Evolutionary conservation across 2,888 invertebrate species (phyloP).

Genomic region (Ephialtes manifestator): DNA sequence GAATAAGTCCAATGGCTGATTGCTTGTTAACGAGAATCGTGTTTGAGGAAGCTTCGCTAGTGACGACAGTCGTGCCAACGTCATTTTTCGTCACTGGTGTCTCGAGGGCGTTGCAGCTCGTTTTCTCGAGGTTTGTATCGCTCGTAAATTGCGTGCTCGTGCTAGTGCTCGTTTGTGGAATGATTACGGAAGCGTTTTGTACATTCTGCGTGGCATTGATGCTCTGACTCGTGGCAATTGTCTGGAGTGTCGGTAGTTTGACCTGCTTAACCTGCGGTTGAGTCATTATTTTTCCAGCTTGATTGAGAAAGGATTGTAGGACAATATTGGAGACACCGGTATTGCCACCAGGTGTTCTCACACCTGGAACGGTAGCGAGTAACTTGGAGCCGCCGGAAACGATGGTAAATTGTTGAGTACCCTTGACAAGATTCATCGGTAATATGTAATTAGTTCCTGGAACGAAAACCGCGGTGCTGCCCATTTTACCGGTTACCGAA

Average conservation of each 20-base stretch:
- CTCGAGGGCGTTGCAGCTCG: conserved; percentile 42
- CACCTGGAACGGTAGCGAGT: conserved; percentile 82
- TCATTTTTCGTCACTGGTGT: conserved; percentile 65
- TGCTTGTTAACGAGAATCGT: conserved; percentile 80
- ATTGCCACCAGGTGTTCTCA: conserved; percentile 76
- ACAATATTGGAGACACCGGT: conserved; percentile 88
- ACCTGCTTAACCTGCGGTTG: conserved; percentile 82
- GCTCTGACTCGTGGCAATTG: conserved; percentile 75
- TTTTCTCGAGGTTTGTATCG: conserved; percentile 66
- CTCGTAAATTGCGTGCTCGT: conserved; percentile 74
- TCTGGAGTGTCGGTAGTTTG: conserved; percentile 82
- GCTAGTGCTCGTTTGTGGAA: conserved; percentile 76
- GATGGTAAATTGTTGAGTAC: conserved; percentile 91
- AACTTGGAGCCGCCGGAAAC: conserved; percentile 90
- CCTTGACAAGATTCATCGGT: conserved; percentile 91
- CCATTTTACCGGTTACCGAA: conserved; percentile 88
- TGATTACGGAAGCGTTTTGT: conserved; percentile 77
- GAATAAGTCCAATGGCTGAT: conserved; percentile 79
- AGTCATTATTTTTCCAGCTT: conserved; percentile 86
- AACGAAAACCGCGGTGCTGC: conserved; percentile 90
- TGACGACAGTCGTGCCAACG: conserved; percentile 35
- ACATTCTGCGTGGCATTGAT: conserved; percentile 69
- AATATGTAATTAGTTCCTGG: conserved; percentile 91
- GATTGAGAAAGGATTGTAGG: conserved; percentile 90
- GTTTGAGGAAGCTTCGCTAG: conserved; percentile 57